A percentile compares a stretch with the other conserved stretches of the same genome.
Evolutionary conservation across 2,797 vertebrate species (phyloP).

Genomic region (Pseudopleuronectes americanus): DNA sequence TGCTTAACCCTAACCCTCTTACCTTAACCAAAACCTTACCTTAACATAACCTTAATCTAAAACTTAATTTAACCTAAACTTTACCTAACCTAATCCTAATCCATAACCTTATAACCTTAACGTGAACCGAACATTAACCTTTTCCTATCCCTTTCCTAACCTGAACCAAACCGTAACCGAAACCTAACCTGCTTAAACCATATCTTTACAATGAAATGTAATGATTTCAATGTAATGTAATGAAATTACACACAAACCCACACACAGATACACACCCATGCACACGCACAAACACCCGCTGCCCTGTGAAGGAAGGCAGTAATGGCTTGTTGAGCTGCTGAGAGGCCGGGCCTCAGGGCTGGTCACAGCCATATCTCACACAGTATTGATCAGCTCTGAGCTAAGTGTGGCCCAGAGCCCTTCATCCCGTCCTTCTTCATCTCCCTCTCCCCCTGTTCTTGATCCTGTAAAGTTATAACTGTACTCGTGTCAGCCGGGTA

Average conservation of each 20-base stretch:
- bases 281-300: slow-evolving; percentile 5
- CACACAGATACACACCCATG: background rate
- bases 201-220: too few species aligned
- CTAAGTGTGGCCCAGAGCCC: slow-evolving; percentile 72
- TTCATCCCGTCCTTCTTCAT: slow-evolving; percentile 66
- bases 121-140: too few species aligned
- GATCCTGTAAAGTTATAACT: slow-evolving; percentile 97
- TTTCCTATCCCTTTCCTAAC: too few species aligned
- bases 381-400: slow-evolving; percentile 72
- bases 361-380: slow-evolving; percentile 67
- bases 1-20: too few species aligned
- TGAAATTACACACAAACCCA: background rate
- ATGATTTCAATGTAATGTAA: too few species aligned
- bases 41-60: too few species aligned
- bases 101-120: too few species aligned
- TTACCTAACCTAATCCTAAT: too few species aligned
- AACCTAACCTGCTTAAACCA: too few species aligned
- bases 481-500: slow-evolving; percentile 94
- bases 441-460: slow-evolving; percentile 83
- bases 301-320: slow-evolving; percentile 47
- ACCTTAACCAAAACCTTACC: too few species aligned
- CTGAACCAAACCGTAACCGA: too few species aligned
- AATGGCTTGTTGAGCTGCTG: slow-evolving; percentile 74
- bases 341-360: slow-evolving; percentile 57
- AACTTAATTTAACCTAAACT: too few species aligned